A percentile compares a stretch with the other conserved stretches of the same genome.
Conservation (phyloP, 2,888 invertebrate genomes). For the Suillia variegata region DNA sequence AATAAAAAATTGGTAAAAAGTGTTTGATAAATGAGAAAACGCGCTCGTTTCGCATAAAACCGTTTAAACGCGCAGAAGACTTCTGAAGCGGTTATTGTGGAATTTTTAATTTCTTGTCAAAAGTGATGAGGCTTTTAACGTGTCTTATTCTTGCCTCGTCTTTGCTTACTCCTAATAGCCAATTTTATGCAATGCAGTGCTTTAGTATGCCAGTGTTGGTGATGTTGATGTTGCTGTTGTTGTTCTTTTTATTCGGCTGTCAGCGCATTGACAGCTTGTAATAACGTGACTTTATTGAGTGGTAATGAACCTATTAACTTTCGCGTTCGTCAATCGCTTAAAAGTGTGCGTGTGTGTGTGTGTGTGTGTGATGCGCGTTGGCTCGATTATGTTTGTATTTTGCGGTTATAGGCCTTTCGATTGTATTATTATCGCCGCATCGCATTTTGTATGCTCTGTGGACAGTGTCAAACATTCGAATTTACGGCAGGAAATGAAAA, state of each 20-base stretch:
- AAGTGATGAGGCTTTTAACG: background rate
- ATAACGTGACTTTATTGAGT: conserved; percentile 57
- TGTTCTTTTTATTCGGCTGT: conserved; percentile 23
- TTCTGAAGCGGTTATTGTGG: conserved; percentile 17
- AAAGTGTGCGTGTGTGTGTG: background rate
- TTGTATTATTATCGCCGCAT: background rate
- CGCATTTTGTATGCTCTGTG: background rate
- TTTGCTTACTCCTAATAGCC: conserved; percentile 1
- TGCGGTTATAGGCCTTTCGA: background rate
- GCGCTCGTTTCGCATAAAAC: conserved; percentile 48
- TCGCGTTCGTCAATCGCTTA: conserved; percentile 8
- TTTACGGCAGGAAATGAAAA: conserved; percentile 55
- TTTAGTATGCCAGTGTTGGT: conserved; percentile 10
- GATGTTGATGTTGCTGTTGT: no score
- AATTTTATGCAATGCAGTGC: conserved; percentile 15
- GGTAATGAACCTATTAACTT: conserved; percentile 54
- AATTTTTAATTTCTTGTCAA: conserved; percentile 22
- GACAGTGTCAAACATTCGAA: conserved; percentile 32
- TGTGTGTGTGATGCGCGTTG: background rate
- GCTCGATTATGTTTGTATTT: background rate
- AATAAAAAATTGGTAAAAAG: conserved; percentile 37
- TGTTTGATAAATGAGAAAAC: conserved; percentile 50
- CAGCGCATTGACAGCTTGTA: conserved; percentile 37
- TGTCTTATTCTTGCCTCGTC: background rate
- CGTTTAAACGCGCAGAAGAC: conserved; percentile 31